Evolutionary conservation across 2,113 vertebrate species (phyloP).

Genomic region (Haemorhous mexicanus): DNA sequence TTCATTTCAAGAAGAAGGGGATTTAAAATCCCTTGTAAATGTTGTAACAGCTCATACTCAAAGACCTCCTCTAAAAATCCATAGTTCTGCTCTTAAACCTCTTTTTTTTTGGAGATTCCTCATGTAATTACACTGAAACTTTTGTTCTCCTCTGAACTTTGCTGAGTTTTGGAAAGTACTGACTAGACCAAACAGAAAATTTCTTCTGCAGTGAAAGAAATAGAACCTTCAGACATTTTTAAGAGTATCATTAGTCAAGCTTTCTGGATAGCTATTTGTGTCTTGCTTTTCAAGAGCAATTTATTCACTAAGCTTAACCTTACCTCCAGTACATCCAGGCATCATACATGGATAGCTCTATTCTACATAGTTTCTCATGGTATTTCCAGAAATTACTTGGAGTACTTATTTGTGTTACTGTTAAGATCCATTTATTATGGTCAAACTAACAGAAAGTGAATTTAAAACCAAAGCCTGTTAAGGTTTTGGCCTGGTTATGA

Average conservation of each 20-base stretch:
- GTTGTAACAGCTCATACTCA: neutral
- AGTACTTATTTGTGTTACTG: neutral
- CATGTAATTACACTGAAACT: neutral
- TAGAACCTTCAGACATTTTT: neutral
- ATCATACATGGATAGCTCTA: neutral
- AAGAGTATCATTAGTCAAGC: neutral
- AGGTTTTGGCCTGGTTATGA: neutral
- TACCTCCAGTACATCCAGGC: neutral
- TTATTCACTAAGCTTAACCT: neutral
- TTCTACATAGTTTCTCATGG: neutral
- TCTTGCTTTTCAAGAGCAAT: neutral
- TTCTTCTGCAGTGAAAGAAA: neutral
- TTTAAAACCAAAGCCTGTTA: neutral
- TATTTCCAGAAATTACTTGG: neutral
- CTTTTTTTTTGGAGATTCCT: neutral
- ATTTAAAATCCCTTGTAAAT: neutral
- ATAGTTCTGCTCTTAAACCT: neutral
- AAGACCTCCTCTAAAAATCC: neutral
- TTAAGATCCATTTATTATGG: neutral
- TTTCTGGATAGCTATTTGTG: neutral
- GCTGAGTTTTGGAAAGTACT: neutral
- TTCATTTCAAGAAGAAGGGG: neutral
- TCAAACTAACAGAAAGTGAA: neutral
- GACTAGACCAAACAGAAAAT: neutral
- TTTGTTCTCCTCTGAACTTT: neutral